Evolutionary conservation across 2,888 invertebrate genomes (phyloP), one percentile per base, ranked within the genome.

Genomic region (Hoplodrina blanda): DNA sequence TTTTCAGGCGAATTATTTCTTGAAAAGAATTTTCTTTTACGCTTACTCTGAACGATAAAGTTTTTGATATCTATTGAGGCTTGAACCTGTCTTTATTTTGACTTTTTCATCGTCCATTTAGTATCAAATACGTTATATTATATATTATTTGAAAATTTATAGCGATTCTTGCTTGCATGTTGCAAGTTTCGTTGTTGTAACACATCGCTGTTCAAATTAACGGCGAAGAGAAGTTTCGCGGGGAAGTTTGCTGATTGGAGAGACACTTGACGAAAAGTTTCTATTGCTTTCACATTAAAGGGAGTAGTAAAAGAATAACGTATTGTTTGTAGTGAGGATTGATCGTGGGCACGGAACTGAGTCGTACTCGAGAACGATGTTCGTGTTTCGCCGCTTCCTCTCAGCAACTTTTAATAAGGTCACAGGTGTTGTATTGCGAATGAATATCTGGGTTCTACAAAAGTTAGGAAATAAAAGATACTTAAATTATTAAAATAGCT

Each of bases 181-280:
- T 54, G 44, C 17, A 50, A 61, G 57, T 69, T 74, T 49, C 56
- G 20, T 67, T 73, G 61, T 33, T 67, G 54, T 50, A 71, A 57
- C 53, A 54, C 15, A 55, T 41, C 72, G 66, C 46, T 73, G 77
- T 76, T 76, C 62, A 76, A 73, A 84, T 83, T 76, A 83, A 76
- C 62, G 72, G 25, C 71, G 67, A 62, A 78, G 73, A 73, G 67
- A 80, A 81, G 75, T 78, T 69, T 62, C 76, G 74, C 69, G 72
- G 50, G 61, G 30, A 85, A 88, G 82, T 88, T 88, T 77, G 67
- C 73, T 87, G 85, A 84, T 88, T 83, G 86, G 79, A 85, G 83
- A 82, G 84, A 84, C 86, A 85, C 84, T 86, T 83, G 79, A 81
- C 76, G 80, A 67, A 75, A 88, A 87, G 83, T 88, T 89, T 85